Evolutionary conservation across 2,888 invertebrate genomes (phyloP), one percentile per base, ranked within the genome.

Genomic region (Drosophila aldrichi): DNA sequence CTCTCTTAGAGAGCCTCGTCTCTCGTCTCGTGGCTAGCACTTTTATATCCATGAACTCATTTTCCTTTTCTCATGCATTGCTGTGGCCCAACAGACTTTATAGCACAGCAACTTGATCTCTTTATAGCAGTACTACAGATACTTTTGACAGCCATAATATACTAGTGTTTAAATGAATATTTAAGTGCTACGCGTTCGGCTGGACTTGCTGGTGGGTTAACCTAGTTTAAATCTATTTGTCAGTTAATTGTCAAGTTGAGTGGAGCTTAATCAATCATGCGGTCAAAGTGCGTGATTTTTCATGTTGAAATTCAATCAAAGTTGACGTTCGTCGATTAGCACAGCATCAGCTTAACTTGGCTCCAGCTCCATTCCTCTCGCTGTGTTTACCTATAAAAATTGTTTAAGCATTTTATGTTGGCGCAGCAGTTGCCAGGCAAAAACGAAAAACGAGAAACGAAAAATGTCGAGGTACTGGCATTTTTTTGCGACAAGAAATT

Each of bases 331-430:
- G 71, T 85, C 83, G 89, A 84, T 84, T 84, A 84, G 83, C 83
- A 54, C 49, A 70, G 59, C 69, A 64, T 57, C 48, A 43, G 61
- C 55, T 81, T 59, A 61, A 73, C 61, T 48, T 65, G 38, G n/a
- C 22, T 12, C 7, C 9, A 4, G 12, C 10, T 4, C 34, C n/a
- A 0, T 18, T 3, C 29, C 3, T 14, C 2, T 41, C 14, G 5
- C 40, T 74, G 75, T 77, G 77, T 77, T 81, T 88, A 74, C 79
- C 82, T 79, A 88, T 87, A 75, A 69, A 89, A 89, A 84, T 90
- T 70, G 79, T 90, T 90, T 82, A 90, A 90, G 76, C 89, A 81
- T 89, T 90, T 90, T 81, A 85, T 85, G 84, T 85, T 85, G 63
- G 85, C 79, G 70, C 84, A 85, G 89, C 84, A 84, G 84, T 85